Conservation (phyloP, 2,797 vertebrate species). For the Xenops minutus region DNA sequence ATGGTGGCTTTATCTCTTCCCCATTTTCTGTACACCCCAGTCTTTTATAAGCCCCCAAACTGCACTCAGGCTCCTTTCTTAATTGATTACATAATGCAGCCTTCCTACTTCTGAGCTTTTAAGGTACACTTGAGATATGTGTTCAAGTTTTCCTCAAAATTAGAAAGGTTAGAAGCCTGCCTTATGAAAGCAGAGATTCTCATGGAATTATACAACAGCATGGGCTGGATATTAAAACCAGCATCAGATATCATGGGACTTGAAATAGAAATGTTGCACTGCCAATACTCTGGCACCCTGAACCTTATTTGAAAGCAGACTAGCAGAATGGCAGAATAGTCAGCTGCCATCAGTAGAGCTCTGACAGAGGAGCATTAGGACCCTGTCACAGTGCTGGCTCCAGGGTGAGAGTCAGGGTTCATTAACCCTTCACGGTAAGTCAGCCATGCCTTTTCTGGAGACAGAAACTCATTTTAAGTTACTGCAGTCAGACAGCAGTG, state of each 20-base stretch:
- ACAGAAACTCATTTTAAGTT: neutral
- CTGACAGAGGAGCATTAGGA: neutral
- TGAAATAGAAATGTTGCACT: neutral
- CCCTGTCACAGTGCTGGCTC: neutral
- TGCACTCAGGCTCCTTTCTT: neutral
- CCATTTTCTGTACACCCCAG: neutral
- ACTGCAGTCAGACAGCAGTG: neutral
- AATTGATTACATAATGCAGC: neutral
- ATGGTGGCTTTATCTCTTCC: neutral
- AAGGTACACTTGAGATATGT: neutral
- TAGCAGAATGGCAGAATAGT: neutral
- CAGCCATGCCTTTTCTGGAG: neutral
- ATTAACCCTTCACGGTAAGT: neutral
- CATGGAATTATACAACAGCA: neutral
- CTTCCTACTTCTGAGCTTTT: neutral
- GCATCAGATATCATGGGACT: neutral
- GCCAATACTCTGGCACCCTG: neutral
- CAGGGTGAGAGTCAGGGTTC: neutral
- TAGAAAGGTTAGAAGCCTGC: neutral
- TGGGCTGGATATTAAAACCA: neutral
- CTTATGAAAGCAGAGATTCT: neutral
- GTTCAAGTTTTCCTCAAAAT: neutral
- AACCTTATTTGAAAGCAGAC: neutral
- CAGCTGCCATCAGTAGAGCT: fast-evolving
- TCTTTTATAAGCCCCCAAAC: neutral